phyloP scores from a whole-genome alignment of 2,113 vertebrate genomes.

The Corvus moneduloides region DNA sequence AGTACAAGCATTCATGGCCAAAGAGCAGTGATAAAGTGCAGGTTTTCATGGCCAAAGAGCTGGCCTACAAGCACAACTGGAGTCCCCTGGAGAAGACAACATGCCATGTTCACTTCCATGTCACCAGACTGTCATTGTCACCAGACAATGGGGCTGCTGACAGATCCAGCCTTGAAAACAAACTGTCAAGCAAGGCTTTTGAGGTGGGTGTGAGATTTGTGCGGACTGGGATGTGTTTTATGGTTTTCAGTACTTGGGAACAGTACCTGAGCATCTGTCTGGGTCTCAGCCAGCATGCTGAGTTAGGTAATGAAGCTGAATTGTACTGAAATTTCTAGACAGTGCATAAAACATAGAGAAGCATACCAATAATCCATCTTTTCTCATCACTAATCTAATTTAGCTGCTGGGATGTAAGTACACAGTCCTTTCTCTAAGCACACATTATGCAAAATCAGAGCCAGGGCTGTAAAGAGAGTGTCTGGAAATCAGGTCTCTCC shows the following conservation, averaged over 20 bases:
- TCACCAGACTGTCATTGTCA: not conserved
- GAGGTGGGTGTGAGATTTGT: not conserved
- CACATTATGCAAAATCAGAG: not conserved
- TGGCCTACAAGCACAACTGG: rapidly evolving
- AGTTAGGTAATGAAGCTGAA: not conserved
- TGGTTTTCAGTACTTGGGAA: not conserved
- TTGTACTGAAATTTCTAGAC: not conserved
- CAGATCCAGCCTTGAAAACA: not conserved
- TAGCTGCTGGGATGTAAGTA: not conserved
- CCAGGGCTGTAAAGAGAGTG: not conserved
- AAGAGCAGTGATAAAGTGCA: not conserved
- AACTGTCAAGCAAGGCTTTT: not conserved
- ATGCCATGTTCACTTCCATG: not conserved
- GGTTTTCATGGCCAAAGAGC: not conserved
- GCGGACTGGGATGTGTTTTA: not conserved
- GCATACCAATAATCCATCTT: not conserved
- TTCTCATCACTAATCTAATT: not conserved
- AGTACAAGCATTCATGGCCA: not conserved
- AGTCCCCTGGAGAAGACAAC: not conserved
- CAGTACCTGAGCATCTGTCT: not conserved
- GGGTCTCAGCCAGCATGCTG: not conserved
- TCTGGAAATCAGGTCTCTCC: not conserved
- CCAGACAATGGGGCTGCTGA: not conserved
- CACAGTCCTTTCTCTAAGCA: not conserved
- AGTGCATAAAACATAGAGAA: not conserved